Evolutionary conservation across 2,888 invertebrate genomes (phyloP).

Genomic region (Drosophila prostipennis): DNA sequence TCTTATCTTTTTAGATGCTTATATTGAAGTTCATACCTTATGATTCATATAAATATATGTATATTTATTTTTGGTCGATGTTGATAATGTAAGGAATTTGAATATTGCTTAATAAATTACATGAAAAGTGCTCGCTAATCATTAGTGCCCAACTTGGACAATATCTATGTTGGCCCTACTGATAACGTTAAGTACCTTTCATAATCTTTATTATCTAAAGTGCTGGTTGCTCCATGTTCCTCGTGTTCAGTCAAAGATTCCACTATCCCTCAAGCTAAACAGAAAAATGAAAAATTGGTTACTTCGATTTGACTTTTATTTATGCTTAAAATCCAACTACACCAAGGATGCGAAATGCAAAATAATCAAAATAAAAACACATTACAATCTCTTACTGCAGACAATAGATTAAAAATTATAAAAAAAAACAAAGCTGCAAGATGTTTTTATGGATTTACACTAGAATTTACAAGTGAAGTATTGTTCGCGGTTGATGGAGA

Average conservation of each 20-base stretch:
- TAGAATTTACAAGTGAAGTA: slow-evolving; percentile 53
- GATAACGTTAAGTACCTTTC: slow-evolving; percentile 46
- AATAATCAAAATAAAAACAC: slow-evolving; percentile 45
- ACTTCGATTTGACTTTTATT: slow-evolving; percentile 51
- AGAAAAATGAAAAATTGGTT: slow-evolving; percentile 17
- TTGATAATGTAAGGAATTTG: too few species aligned
- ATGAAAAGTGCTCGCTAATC: slow-evolving; percentile 3
- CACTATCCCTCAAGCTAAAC: slow-evolving; percentile 60
- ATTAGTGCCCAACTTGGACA: neutral
- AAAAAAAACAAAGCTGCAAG: slow-evolving; percentile 16
- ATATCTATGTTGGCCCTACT: slow-evolving; percentile 24
- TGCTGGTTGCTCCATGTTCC: neutral
- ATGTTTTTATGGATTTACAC: slow-evolving; percentile 31
- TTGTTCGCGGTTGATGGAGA: slow-evolving; percentile 56
- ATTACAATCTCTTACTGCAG: slow-evolving; percentile 50
- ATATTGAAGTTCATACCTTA: too few species aligned
- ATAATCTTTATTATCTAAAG: slow-evolving; percentile 50
- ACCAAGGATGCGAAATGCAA: slow-evolving; percentile 49
- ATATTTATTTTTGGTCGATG: too few species aligned
- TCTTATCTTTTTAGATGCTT: neutral
- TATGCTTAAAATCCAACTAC: slow-evolving; percentile 55
- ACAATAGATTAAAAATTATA: slow-evolving; percentile 40
- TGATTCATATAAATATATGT: too few species aligned
- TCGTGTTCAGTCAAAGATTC: slow-evolving; percentile 48
- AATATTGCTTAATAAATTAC: neutral